A percentile compares a stretch with the other conserved stretches of the same genome.
Conservation (phyloP, 2,888 invertebrate genomes). For the Steinernema hermaphroditum region DNA sequence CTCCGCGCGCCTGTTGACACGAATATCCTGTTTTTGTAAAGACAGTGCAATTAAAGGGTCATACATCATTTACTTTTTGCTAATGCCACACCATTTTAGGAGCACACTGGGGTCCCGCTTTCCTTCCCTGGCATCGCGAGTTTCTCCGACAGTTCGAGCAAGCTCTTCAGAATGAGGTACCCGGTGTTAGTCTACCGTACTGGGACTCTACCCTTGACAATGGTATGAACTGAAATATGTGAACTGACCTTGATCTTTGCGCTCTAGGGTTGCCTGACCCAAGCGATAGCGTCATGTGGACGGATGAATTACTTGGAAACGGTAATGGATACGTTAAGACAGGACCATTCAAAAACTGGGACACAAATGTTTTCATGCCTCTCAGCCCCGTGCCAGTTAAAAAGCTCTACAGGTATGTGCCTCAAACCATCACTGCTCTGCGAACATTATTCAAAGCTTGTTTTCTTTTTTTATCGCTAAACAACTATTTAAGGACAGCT, state of each 20-base stretch:
- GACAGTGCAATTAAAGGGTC: constrained; percentile 16
- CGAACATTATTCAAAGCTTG: constrained; percentile 1
- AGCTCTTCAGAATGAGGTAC: constrained; percentile 60
- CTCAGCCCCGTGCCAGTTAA: constrained; percentile 63
- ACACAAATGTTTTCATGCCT: constrained; percentile 63
- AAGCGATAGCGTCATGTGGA: constrained; percentile 62
- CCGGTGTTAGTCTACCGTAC: constrained; percentile 59
- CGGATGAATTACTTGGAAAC: constrained; percentile 63
- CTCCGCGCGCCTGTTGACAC: constrained; percentile 16
- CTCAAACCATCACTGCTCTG: not conserved
- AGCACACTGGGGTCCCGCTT: constrained; percentile 61
- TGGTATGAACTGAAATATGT: constrained; percentile 39
- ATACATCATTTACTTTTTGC: constrained; percentile 6
- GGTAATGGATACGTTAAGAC: constrained; percentile 61
- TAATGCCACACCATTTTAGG: constrained; percentile 38
- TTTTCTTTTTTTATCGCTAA: not conserved
- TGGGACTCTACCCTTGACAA: constrained; percentile 65
- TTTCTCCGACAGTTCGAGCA: constrained; percentile 64
- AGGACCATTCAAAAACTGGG: constrained; percentile 63
- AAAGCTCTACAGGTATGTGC: constrained; percentile 55
- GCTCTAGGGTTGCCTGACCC: constrained; percentile 62
- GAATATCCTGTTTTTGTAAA: constrained; percentile 12
- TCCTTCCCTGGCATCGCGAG: constrained; percentile 65
- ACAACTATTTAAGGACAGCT: constrained; percentile 50
- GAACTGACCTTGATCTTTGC: not conserved